Evolutionary conservation across 2,888 invertebrate genomes (phyloP).

Genomic region (Ormyrus thymus): DNA sequence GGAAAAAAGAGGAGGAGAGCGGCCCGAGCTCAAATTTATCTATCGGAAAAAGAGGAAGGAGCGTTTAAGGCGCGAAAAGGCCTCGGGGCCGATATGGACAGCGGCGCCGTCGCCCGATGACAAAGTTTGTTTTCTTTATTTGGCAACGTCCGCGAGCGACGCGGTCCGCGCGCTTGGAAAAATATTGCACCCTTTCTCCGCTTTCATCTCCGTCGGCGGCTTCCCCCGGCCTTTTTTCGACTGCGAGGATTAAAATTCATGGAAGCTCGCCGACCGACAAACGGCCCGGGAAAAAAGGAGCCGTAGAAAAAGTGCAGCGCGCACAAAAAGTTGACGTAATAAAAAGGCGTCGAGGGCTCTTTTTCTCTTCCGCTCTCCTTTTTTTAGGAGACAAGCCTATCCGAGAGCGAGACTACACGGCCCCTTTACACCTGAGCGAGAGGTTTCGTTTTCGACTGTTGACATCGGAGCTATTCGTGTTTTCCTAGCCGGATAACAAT

Average conservation of each 20-base stretch:
- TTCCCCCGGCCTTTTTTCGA: background rate
- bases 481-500: background rate
- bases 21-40: constrained; percentile 36
- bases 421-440: constrained; percentile 32
- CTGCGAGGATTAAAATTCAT: constrained; percentile 67
- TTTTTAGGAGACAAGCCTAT: constrained; percentile 1
- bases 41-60: constrained; percentile 22
- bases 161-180: constrained; percentile 56
- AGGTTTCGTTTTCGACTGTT: constrained; percentile 25
- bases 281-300: constrained; percentile 54
- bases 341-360: constrained; percentile 37
- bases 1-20: constrained; percentile 27
- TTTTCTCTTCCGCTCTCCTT: constrained; percentile 8
- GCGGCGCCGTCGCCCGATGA: constrained; percentile 55
- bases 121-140: constrained; percentile 66
- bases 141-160: constrained; percentile 53
- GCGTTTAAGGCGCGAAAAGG: background rate
- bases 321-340: constrained; percentile 47
- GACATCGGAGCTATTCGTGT: constrained; percentile 12
- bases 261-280: constrained; percentile 60
- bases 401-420: background rate
- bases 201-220: constrained; percentile 21
- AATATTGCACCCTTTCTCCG: constrained; percentile 58
- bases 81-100: constrained; percentile 3
- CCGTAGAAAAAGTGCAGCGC: constrained; percentile 27